Evolutionary conservation across 2,113 vertebrate species (phyloP).

Genomic region (Myiozetetes cayanensis): DNA sequence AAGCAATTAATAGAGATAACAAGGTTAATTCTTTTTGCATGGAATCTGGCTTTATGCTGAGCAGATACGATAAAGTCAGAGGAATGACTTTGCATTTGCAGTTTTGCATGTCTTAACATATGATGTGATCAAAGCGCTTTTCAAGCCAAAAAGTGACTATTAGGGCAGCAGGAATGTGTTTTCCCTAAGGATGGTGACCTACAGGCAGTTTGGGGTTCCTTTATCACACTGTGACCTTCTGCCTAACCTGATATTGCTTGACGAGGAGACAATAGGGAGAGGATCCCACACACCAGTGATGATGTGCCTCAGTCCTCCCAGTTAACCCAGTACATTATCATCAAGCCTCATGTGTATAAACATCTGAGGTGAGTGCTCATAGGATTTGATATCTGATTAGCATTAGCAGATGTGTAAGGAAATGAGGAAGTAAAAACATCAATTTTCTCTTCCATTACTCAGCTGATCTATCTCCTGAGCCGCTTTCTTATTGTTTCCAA

Average conservation of each 20-base stretch:
- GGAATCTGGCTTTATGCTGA: not conserved
- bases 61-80: not conserved
- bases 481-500: not conserved
- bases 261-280: not conserved
- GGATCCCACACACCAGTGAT: not conserved
- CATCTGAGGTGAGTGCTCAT: not conserved
- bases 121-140: not conserved
- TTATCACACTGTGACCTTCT: not conserved
- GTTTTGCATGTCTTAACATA: not conserved
- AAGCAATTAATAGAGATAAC: conserved; percentile 5
- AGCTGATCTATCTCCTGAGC: not conserved
- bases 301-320: not conserved
- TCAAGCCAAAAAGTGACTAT: not conserved
- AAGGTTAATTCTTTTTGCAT: not conserved
- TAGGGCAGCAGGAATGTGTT: not conserved
- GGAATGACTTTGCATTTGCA: not conserved
- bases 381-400: not conserved
- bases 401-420: not conserved
- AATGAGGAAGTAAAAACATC: not conserved
- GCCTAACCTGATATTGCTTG: not conserved
- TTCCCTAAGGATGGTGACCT: not conserved
- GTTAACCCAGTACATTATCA: not conserved
- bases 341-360: not conserved
- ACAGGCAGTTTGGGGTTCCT: fast-evolving
- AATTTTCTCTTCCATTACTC: not conserved